Evolutionary conservation across 92 coral and sea anemone genomes (phyloP), one percentile per base, ranked within the genome.

Genomic region (Porites lobata): DNA sequence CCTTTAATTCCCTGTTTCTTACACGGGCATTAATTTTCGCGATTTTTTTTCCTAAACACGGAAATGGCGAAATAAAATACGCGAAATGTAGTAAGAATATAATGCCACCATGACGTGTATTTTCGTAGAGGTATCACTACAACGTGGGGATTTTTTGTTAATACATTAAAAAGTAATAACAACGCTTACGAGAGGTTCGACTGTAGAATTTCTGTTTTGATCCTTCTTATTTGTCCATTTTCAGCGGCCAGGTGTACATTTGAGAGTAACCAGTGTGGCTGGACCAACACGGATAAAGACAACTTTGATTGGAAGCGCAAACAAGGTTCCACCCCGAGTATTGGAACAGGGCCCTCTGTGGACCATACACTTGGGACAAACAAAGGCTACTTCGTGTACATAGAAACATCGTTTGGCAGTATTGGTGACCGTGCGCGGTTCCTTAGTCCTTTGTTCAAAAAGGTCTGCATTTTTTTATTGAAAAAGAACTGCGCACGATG

Each of bases 351-450:
- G 2, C 99, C 99, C 29, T 88, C 95, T 9, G 94, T 89, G 0
- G 99, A 98, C 78, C 99, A 98, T 85, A 98, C 98, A 4, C 90
- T 90, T 9, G 98, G 98, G 15, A 94, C 98, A 13, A 96, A 91
- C 72, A 79, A 54, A 32, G 99, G 99, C 21, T 98, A 95, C 87
- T 98, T 80, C 82, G 72, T 98, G 29, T 98, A 92, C 75, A 98
- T 98, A 50, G 99, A 98, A 89, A 82, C 98, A 17, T 86, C 99
- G 2, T 88, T 78, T 72, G 99, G 99, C 21, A 58, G 82, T 24
- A 86, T 93, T 9, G 94, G 96, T 17, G 93, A 95, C 85, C 93
- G 92, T 47, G 99, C 99, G 5, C 92, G 82, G 69, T 78, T 95
- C 58, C 67, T 95, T 10, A 92, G 99, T 70, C 98, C 99, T 29